phyloP scores from a whole-genome alignment of 1,140 invertebrate species.

The Tetramorium simillimum region DNA sequence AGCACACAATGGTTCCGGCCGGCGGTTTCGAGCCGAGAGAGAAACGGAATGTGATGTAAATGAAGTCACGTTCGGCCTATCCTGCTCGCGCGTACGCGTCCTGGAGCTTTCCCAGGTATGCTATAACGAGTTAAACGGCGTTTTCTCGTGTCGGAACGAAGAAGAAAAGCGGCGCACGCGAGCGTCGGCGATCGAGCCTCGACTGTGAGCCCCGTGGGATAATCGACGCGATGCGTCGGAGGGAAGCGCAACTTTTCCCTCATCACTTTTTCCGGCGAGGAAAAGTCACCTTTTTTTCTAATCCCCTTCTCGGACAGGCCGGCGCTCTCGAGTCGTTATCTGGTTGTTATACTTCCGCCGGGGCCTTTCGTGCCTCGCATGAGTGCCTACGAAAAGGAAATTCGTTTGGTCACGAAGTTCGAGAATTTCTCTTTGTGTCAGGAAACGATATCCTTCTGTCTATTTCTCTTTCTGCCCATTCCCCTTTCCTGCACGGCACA shows the following conservation, averaged over 20 bases:
- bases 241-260: slow-evolving; percentile 23
- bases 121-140: slow-evolving; percentile 18
- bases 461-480: not conserved
- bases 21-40: slow-evolving; percentile 30
- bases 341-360: not conserved
- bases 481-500: no score
- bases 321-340: not conserved
- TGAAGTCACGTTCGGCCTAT: slow-evolving; percentile 40
- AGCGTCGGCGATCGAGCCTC: slow-evolving; percentile 35
- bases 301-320: slow-evolving; percentile 18
- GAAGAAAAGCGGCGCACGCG: slow-evolving; percentile 34
- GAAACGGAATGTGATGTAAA: slow-evolving; percentile 55
- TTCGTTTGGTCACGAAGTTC: slow-evolving; percentile 36
- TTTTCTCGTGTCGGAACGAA: not conserved
- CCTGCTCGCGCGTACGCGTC: not conserved
- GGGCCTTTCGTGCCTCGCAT: not conserved
- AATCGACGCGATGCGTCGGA: slow-evolving; percentile 26
- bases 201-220: slow-evolving; percentile 51
- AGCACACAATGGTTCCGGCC: slow-evolving; percentile 27
- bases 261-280: not conserved
- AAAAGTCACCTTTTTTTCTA: slow-evolving; percentile 47
- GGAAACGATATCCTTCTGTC: slow-evolving; percentile 25
- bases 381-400: slow-evolving; percentile 52
- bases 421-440: slow-evolving; percentile 39
- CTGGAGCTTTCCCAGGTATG: slow-evolving; percentile 19